Conservation (phyloP, 1,140 invertebrate genomes). For the Lepeophtheirus salmonis region DNA sequence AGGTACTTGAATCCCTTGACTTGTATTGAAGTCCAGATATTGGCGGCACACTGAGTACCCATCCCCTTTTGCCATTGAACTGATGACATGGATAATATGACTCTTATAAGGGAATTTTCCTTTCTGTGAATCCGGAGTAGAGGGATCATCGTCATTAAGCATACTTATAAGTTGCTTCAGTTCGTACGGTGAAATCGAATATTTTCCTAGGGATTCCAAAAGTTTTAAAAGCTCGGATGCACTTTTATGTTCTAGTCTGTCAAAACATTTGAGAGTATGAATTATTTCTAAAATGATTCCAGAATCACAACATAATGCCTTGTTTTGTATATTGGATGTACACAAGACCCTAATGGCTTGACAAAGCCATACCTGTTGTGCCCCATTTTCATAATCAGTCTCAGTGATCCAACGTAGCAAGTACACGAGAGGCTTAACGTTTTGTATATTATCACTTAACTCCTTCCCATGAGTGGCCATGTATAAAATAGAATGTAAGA, state of each 20-base stretch:
- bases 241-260: constrained; percentile 25
- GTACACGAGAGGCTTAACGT: constrained; percentile 24
- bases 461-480: constrained; percentile 15
- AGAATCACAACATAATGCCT: constrained; percentile 13
- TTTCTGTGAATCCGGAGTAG: too few species aligned
- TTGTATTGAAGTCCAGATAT: constrained; percentile 30
- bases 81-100: constrained; percentile 30
- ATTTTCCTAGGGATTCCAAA: constrained; percentile 36
- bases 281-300: constrained; percentile 30
- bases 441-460: constrained; percentile 21
- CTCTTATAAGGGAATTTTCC: constrained; percentile 29
- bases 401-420: constrained; percentile 27
- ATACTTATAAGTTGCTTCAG: constrained; percentile 35
- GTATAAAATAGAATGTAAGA: constrained; percentile 5
- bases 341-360: constrained; percentile 28
- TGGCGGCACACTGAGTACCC: constrained; percentile 28
- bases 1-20: constrained; percentile 34
- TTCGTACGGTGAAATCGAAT: constrained; percentile 37
- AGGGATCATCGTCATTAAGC: constrained; percentile 26
- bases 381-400: constrained; percentile 25
- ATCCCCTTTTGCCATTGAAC: constrained; percentile 29
- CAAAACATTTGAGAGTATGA: constrained; percentile 25
- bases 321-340: constrained; percentile 28
- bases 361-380: constrained; percentile 27
- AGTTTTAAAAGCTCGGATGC: constrained; percentile 35